Evolutionary conservation across 1,140 invertebrate genomes (phyloP).

Genomic region (Cherax destructor): DNA sequence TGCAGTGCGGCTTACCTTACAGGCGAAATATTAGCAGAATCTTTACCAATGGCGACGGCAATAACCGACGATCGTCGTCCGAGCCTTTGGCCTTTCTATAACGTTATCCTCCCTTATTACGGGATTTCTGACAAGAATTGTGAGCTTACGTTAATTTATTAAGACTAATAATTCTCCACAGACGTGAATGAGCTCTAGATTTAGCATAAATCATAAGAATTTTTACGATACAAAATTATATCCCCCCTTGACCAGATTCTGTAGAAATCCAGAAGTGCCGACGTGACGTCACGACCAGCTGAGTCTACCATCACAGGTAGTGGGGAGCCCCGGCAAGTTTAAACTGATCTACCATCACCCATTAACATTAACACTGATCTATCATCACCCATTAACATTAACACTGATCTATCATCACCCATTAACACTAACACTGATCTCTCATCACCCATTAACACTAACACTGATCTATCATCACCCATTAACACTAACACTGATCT

Average conservation of each 20-base stretch:
- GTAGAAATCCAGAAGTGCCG: constrained; percentile 28
- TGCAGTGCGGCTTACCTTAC: constrained; percentile 35
- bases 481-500: too few species aligned
- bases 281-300: constrained; percentile 52
- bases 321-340: constrained; percentile 24
- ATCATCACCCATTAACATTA: too few species aligned
- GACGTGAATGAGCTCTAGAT: constrained; percentile 5
- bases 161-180: not conserved
- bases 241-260: constrained; percentile 23
- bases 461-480: too few species aligned
- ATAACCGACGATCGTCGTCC: constrained; percentile 51
- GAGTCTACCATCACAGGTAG: constrained; percentile 35
- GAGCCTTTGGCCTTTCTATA: constrained; percentile 12
- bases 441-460: too few species aligned
- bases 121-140: constrained; percentile 6
- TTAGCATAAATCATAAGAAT: constrained; percentile 42
- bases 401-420: too few species aligned
- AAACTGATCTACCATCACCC: not conserved
- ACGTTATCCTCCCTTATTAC: constrained; percentile 46
- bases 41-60: constrained; percentile 46
- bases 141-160: constrained; percentile 12
- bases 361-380: too few species aligned
- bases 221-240: constrained; percentile 51
- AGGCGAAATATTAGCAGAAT: constrained; percentile 13
- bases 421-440: too few species aligned